Conservation (phyloP, 2,888 invertebrate species). For the Tenthredo notha region DNA sequence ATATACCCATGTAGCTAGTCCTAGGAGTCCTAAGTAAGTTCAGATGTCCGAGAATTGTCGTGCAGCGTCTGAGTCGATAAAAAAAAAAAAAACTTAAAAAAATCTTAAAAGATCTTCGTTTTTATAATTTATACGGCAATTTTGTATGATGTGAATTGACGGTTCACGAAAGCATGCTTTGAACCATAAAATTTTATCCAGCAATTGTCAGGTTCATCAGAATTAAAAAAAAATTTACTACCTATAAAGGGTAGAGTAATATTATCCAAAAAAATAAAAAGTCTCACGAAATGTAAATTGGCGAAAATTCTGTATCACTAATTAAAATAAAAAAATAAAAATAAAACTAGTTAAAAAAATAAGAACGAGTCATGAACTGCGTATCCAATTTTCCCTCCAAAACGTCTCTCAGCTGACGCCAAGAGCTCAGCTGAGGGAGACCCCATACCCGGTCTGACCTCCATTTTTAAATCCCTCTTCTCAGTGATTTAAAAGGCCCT, state of each 20-base stretch:
- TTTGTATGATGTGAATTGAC: neutral
- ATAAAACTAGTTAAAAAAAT: neutral
- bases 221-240: neutral
- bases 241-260: neutral
- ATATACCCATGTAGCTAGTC: conserved; percentile 1
- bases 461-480: conserved; percentile 74
- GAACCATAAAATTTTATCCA: neutral
- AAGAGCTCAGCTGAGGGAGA: conserved; percentile 53
- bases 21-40: conserved; percentile 28
- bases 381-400: conserved; percentile 44
- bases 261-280: neutral
- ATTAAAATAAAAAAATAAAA: neutral
- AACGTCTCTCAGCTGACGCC: conserved; percentile 43
- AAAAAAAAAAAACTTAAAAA: conserved; percentile 5
- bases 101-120: neutral
- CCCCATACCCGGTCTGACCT: conserved; percentile 57
- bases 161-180: neutral
- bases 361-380: neutral
- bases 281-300: neutral
- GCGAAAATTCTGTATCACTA: neutral
- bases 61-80: neutral
- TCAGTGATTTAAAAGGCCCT: conserved; percentile 71
- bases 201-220: neutral
- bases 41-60: neutral
- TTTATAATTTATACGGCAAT: neutral